These are phyloP conservation scores for Bubo scandiacus DNA, from an alignment of 2,113 vertebrate species.

Conservation along the genomic window DNA sequence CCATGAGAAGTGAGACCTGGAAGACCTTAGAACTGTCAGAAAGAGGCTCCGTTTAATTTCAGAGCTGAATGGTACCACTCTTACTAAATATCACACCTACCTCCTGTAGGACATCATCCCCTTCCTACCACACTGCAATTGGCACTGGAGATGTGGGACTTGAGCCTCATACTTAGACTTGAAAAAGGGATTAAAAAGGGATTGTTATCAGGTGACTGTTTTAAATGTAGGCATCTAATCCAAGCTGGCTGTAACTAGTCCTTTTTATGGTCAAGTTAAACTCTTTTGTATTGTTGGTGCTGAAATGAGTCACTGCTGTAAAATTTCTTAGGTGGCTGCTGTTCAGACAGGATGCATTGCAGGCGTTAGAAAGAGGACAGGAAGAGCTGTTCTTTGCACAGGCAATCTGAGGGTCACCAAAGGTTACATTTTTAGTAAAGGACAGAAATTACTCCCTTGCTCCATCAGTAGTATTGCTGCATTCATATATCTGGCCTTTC, in stretches of 20 bases:
- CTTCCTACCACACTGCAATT: neutral
- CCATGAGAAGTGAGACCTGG: neutral
- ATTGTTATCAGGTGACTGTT: neutral
- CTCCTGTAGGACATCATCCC: neutral
- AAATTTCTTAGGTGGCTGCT: slow-evolving; percentile 75
- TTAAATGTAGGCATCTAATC: neutral
- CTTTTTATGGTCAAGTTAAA: slow-evolving; percentile 47
- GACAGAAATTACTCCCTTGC: slow-evolving; percentile 41
- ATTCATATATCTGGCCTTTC: neutral
- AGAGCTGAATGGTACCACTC: neutral
- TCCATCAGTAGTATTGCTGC: neutral
- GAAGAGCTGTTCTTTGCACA: slow-evolving; percentile 70
- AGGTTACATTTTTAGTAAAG: slow-evolving; percentile 72
- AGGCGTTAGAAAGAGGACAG: slow-evolving; percentile 72
- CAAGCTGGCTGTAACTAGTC: neutral
- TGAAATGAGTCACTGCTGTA: slow-evolving; percentile 74
- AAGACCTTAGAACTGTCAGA: neutral
- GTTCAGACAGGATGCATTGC: slow-evolving; percentile 74
- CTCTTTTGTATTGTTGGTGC: slow-evolving; percentile 51
- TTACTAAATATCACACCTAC: neutral
- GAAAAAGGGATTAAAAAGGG: neutral
- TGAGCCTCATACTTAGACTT: neutral
- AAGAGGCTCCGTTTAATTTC: neutral
- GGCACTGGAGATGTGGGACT: neutral
- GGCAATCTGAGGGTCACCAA: slow-evolving; percentile 70